These are phyloP conservation scores for Microtus ochrogaster DNA, from an alignment of 2,113 vertebrate genomes.

Conservation along the genomic window DNA sequence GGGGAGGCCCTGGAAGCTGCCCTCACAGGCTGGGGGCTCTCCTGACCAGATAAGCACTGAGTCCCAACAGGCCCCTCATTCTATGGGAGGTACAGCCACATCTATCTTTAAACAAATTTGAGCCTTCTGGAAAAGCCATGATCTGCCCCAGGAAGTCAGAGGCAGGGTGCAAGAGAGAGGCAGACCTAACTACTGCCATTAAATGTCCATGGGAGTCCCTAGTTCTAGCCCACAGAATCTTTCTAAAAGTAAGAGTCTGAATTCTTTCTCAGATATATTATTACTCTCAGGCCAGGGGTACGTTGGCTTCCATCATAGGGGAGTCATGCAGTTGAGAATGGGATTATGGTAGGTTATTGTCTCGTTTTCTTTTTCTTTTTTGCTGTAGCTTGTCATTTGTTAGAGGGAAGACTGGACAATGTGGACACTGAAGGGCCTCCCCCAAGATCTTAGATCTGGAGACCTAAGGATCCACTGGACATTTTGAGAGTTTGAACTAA, in stretches of 20 bases:
- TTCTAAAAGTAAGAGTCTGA: neutral
- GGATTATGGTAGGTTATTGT: neutral
- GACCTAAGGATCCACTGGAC: neutral
- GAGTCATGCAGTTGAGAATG: neutral
- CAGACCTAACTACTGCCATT: neutral
- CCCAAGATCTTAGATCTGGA: neutral
- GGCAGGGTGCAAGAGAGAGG: too few relatives aligned
- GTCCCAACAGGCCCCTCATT: too few relatives aligned
- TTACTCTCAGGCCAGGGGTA: neutral
- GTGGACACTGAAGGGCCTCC: neutral
- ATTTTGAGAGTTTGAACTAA: neutral
- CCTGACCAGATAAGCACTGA: neutral
- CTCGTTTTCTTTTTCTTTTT: neutral
- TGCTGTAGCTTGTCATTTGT: neutral
- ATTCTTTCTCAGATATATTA: neutral
- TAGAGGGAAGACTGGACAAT: neutral
- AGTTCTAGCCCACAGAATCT: neutral
- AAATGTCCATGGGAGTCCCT: neutral
- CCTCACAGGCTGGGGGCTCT: neutral
- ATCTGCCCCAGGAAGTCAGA: too few relatives aligned
- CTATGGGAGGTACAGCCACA: fast-evolving
- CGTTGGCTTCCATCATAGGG: neutral
- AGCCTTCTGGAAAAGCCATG: neutral
- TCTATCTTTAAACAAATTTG: neutral
- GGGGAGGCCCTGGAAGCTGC: neutral